Evolutionary conservation across 1,140 invertebrate genomes (phyloP).

Genomic region (Dreissena rostriformis): DNA sequence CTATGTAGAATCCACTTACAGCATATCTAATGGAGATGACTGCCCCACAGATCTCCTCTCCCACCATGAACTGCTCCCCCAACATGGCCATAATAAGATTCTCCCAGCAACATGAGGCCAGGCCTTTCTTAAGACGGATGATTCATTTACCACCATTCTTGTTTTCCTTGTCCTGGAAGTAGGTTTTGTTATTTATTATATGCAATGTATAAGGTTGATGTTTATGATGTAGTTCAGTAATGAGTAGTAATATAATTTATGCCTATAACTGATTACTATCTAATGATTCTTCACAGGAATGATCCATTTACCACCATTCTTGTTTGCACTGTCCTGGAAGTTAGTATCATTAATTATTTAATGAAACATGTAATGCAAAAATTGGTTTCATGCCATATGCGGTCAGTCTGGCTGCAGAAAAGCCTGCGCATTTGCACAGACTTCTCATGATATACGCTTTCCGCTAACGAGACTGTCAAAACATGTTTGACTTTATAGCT

Average conservation of each 20-base stretch:
- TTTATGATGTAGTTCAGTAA: too few species aligned
- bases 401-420: too few species aligned
- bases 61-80: slow-evolving; percentile 98
- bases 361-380: not conserved
- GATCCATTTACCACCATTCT: slow-evolving; percentile 98
- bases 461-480: too few species aligned
- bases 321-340: slow-evolving; percentile 93
- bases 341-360: too few species aligned
- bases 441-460: too few species aligned
- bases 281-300: too few species aligned
- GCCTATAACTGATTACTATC: too few species aligned
- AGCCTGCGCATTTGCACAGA: too few species aligned
- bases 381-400: not conserved
- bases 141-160: slow-evolving; percentile 98
- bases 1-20: slow-evolving; percentile 9
- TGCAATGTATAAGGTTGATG: too few species aligned
- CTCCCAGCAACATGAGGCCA: slow-evolving; percentile 98
- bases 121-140: slow-evolving; percentile 94
- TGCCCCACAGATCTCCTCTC: slow-evolving; percentile 98
- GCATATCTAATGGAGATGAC: slow-evolving; percentile 95
- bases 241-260: too few species aligned
- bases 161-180: slow-evolving; percentile 92
- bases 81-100: slow-evolving; percentile 98
- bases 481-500: too few species aligned
- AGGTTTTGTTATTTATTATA: too few species aligned